Evolutionary conservation across 2,113 vertebrate genomes (phyloP).

Genomic region (Oostethus manadensis): DNA sequence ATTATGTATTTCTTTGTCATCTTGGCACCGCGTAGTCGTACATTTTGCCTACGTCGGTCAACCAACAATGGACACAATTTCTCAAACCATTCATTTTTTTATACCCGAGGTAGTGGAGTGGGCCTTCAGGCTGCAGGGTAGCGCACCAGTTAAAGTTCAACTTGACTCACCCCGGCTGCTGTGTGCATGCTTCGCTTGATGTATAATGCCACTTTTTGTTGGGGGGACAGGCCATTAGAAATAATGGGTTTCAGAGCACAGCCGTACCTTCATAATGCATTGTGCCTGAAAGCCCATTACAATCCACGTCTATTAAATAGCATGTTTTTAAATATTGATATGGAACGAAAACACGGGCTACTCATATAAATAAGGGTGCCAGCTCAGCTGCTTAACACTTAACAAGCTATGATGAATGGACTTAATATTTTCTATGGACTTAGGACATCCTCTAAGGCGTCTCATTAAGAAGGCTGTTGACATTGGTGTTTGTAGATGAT

Average conservation of each 20-base stretch:
- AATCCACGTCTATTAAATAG: not conserved
- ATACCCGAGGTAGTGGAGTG: too few relatives aligned
- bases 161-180: not conserved
- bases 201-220: not conserved
- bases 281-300: not conserved
- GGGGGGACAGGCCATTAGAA: not conserved
- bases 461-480: not conserved
- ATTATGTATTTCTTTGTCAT: too few relatives aligned
- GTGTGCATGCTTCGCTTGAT: not conserved
- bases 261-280: not conserved
- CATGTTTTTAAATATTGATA: not conserved
- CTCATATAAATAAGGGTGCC: not conserved
- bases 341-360: not conserved
- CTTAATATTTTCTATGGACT: not conserved
- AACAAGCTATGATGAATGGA: not conserved
- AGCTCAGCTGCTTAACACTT: not conserved
- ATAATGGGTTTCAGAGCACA: constrained; percentile 1
- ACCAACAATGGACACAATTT: too few relatives aligned
- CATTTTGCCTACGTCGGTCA: too few relatives aligned
- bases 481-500: not conserved
- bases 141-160: not conserved
- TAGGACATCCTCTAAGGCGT: not conserved
- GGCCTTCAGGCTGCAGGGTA: too few relatives aligned
- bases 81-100: too few relatives aligned
- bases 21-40: too few relatives aligned